Conservation (phyloP, 2,113 vertebrate genomes). For the Nettapus auritus region DNA sequence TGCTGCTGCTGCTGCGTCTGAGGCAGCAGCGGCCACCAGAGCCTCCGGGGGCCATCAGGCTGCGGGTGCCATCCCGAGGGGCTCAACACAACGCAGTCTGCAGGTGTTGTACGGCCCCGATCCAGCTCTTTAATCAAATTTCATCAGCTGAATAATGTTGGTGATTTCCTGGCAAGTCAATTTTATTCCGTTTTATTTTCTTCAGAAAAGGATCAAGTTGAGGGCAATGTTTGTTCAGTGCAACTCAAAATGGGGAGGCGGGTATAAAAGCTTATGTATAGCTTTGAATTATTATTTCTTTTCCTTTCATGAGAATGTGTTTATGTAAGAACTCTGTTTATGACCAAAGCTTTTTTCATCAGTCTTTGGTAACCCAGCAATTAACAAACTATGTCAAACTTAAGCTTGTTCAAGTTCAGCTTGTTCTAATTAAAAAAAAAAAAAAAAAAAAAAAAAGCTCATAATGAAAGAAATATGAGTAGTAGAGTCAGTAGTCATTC, state of each 20-base stretch:
- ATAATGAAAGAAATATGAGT: slow-evolving; percentile 13
- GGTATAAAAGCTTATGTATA: neutral
- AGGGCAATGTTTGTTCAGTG: neutral
- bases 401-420: neutral
- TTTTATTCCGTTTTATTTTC: fast-evolving
- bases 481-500: neutral
- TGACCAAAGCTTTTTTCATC: neutral
- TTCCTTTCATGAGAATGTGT: neutral
- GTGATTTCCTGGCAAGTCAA: neutral
- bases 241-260: fast-evolving
- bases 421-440: neutral
- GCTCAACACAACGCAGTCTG: too few species aligned
- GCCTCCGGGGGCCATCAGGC: neutral
- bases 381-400: neutral
- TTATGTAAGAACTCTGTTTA: neutral
- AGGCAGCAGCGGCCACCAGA: neutral
- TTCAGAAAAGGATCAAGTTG: neutral
- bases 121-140: fast-evolving
- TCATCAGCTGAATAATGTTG: fast-evolving
- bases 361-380: neutral
- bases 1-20: fast-evolving
- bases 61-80: neutral
- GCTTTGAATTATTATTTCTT: neutral
- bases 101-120: fast-evolving
- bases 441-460: neutral